These are phyloP conservation scores for Hippocampus abdominalis DNA, from an alignment of 2,113 vertebrate species.

Conservation along the genomic window DNA sequence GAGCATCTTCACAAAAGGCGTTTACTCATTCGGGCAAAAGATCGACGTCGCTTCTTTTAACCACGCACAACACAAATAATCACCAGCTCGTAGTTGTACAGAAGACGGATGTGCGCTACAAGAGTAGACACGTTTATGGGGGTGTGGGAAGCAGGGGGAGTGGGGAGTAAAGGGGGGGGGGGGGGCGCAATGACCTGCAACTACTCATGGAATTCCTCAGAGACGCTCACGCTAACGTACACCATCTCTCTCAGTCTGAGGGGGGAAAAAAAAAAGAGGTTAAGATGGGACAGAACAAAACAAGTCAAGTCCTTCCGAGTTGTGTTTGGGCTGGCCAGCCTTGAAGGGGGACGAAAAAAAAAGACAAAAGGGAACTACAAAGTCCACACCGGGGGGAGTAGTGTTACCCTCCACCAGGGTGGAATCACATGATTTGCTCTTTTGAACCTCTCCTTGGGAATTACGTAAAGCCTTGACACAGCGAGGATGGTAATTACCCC, in stretches of 20 bases:
- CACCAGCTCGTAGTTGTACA: constrained; percentile 13
- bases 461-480: constrained; percentile 35
- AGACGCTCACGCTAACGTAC: constrained; percentile 32
- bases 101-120: constrained; percentile 21
- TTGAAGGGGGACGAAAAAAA: constrained; percentile 11
- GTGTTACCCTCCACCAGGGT: constrained; percentile 31
- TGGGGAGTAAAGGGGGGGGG: neutral
- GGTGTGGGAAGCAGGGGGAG: constrained; percentile 12
- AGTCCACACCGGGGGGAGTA: constrained; percentile 33
- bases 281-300: constrained; percentile 26
- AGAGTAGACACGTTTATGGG: constrained; percentile 50
- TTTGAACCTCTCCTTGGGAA: constrained; percentile 43
- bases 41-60: neutral
- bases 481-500: constrained; percentile 29
- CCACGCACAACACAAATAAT: constrained; percentile 14
- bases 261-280: neutral
- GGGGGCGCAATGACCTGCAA: constrained; percentile 51
- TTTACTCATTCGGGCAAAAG: constrained; percentile 4
- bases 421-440: constrained; percentile 45
- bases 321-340: constrained; percentile 25
- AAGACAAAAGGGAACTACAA: constrained; percentile 38
- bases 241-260: constrained; percentile 35
- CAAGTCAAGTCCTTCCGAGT: constrained; percentile 14
- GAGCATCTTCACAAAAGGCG: constrained; percentile 9
- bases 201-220: constrained; percentile 49